These are phyloP conservation scores for Blomia tropicalis DNA, from an alignment of 2,888 invertebrate genomes.

Conservation along the genomic window DNA sequence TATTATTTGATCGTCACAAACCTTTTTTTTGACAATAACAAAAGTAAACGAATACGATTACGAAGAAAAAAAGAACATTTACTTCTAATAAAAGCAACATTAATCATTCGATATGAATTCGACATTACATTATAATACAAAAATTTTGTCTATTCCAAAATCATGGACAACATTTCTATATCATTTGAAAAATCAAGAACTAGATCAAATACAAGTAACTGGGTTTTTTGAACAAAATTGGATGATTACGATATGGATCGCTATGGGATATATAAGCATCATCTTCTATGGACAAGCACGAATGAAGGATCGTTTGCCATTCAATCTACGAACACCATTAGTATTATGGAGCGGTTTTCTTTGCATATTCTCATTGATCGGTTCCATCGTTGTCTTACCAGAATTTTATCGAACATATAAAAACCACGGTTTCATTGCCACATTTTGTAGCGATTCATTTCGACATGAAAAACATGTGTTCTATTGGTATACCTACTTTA, in stretches of 20 bases:
- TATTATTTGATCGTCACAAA: too few species aligned
- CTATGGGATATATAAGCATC: background rate
- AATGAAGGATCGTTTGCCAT: background rate
- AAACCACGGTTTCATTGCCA: background rate
- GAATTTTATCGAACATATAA: background rate
- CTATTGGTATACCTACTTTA: conserved; percentile 96
- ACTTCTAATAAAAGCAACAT: too few species aligned
- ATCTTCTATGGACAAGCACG: background rate
- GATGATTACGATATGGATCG: background rate
- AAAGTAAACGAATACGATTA: too few species aligned
- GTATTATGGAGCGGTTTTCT: background rate
- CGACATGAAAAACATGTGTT: background rate
- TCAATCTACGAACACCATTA: background rate
- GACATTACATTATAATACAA: too few species aligned
- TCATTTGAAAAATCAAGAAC: too few species aligned
- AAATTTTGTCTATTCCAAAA: too few species aligned
- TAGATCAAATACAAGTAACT: too few species aligned
- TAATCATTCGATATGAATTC: too few species aligned
- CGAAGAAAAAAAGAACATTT: too few species aligned
- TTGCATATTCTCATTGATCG: background rate
- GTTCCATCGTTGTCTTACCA: background rate
- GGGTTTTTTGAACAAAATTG: background rate
- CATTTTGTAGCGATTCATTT: background rate
- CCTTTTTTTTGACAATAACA: too few species aligned
- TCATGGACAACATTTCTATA: too few species aligned